Conservation (phyloP, 2,888 invertebrate species). For the Sarcophaga rosellei region DNA sequence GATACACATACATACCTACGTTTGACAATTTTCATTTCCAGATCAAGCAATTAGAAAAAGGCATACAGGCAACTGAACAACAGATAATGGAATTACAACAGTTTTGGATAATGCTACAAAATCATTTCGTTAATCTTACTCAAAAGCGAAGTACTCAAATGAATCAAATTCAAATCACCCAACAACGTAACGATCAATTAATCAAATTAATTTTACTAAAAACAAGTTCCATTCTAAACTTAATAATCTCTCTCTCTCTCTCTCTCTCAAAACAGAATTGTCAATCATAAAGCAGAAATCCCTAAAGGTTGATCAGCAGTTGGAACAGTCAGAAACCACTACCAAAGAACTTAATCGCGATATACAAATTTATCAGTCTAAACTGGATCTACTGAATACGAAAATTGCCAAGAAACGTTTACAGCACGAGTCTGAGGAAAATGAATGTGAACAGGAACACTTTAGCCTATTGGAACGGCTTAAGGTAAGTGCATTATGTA, state of each 20-base stretch:
- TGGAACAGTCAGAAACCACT: constrained; percentile 83
- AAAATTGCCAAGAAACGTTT: constrained; percentile 83
- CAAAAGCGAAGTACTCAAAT: constrained; percentile 86
- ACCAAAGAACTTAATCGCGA: constrained; percentile 84
- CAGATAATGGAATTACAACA: constrained; percentile 86
- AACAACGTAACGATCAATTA: constrained; percentile 84
- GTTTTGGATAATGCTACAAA: constrained; percentile 90
- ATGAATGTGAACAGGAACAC: constrained; percentile 83
- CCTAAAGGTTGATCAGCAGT: constrained; percentile 85
- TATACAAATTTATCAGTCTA: constrained; percentile 84
- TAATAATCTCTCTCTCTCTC: constrained; percentile 29
- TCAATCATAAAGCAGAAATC: constrained; percentile 88
- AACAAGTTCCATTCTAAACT: neutral
- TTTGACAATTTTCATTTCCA: constrained; percentile 81
- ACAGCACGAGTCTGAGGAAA: constrained; percentile 83
- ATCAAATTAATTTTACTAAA: neutral
- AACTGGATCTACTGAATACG: constrained; percentile 84
- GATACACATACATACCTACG: no score
- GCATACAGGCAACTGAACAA: constrained; percentile 84
- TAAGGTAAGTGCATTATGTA: constrained; percentile 78
- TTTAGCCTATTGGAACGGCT: constrained; percentile 82
- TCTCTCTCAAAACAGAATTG: constrained; percentile 77
- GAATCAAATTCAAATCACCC: constrained; percentile 86
- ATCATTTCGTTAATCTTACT: constrained; percentile 86
- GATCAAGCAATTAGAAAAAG: constrained; percentile 85